Evolutionary conservation across 2,888 invertebrate species (phyloP).

Genomic region (Idaea dimidiata): DNA sequence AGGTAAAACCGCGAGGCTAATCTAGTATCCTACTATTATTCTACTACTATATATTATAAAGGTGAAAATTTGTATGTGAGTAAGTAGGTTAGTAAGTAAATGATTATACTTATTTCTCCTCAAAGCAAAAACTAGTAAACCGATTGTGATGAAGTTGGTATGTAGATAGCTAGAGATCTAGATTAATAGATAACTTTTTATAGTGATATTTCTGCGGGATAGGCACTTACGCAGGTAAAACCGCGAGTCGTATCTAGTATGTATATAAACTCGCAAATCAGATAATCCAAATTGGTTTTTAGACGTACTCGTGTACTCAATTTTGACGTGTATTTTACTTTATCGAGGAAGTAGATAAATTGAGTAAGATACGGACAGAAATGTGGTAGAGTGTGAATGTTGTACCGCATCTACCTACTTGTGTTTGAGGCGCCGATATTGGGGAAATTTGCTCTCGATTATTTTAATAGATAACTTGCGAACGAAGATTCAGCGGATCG

Average conservation of each 20-base stretch:
- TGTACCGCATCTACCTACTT: constrained; percentile 14
- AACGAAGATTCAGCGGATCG: constrained; percentile 15
- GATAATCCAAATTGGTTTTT: constrained; percentile 79
- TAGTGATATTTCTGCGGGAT: background rate
- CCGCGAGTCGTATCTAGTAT: constrained; percentile 3
- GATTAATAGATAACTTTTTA: no score
- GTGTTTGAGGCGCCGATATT: constrained; percentile 16
- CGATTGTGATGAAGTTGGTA: no score
- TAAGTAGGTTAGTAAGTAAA: no score
- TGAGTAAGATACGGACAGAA: constrained; percentile 61
- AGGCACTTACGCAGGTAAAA: background rate
- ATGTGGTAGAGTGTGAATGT: constrained; percentile 50
- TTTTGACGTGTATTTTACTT: constrained; percentile 75
- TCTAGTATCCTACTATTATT: no score
- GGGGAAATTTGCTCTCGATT: constrained; percentile 25
- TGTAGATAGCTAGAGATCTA: no score
- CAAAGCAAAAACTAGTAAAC: no score
- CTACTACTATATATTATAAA: no score
- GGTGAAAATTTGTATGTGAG: no score
- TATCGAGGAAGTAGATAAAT: constrained; percentile 72
- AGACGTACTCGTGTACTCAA: constrained; percentile 66
- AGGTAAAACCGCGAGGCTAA: no score
- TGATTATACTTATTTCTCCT: no score
- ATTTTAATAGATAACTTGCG: constrained; percentile 21
- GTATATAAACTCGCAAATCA: constrained; percentile 70